Evolutionary conservation across 92 coral and sea anemone species (phyloP), one percentile per base, ranked within the genome.

Genomic region (Isaurus tuberculatus): DNA sequence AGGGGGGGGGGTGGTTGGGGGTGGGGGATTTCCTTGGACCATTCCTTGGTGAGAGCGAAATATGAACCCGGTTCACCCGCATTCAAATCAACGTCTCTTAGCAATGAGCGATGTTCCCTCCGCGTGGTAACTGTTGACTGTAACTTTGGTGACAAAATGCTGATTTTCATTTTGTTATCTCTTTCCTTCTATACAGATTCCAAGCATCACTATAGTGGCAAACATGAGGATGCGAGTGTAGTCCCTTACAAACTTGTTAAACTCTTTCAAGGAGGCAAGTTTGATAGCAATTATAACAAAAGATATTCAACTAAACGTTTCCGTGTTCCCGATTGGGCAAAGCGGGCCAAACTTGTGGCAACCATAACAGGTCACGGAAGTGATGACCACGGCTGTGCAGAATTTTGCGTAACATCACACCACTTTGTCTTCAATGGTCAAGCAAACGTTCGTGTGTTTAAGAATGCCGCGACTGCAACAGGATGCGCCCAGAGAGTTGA

Each of bases 331-430:
- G 31, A 77, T 2, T 81, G 92, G 78, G 79, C 97, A 6, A 89
- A 90, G 71, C 89, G 91, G 69, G 97, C 94, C 22, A 95, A 96
- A 74, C 92, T 96, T 25, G 98, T 96, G 17, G 97, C 99, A 33
- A 94, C 94, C 3, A 96, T 96, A 49, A 94, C 90, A 7, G 99
- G 99, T 20, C 99, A 96, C 51, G 99, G 99, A 40, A 96, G 98
- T 27, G 99, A 96, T 70, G 92, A 96, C 60, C 86, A 96, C 61
- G 99, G 99, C 17, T 96, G 99, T 65, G 99, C 99, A 6, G 99
- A 96, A 68, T 96, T 96, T 80, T 96, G 99, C 81, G 94, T 96
- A 51, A 96, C 99, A 32, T 96, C 99, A 28, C 99, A 96, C 79
- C 99, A 96, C 79, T 96, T 96, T 53, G 53, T 91, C 36, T 79